phyloP scores from a whole-genome alignment of 1,140 invertebrate species.

The Leptinotarsa texana region DNA sequence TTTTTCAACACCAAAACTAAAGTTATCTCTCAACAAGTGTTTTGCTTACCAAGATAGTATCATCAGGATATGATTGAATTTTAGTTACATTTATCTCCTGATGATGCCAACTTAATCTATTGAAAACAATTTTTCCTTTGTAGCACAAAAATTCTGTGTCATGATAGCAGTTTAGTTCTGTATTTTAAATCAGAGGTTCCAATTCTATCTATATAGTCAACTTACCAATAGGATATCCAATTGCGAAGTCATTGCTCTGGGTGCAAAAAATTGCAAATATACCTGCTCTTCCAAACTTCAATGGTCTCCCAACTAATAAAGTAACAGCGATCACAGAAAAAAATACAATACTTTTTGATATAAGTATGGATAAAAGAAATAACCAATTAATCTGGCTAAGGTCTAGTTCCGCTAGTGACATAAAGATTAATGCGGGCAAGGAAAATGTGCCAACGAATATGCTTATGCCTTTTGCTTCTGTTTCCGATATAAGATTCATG shows the following conservation, averaged over 20 bases:
- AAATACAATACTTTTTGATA: constrained; percentile 88
- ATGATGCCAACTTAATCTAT: no score
- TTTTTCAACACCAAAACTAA: no score
- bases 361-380: constrained; percentile 82
- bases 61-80: no score
- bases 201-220: no score
- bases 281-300: constrained; percentile 82
- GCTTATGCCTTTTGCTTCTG: constrained; percentile 88
- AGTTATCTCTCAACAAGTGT: no score
- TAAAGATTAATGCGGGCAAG: constrained; percentile 88
- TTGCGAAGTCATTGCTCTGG: constrained; percentile 97
- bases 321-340: constrained; percentile 79
- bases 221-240: constrained; percentile 94
- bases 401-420: constrained; percentile 84
- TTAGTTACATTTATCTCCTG: no score
- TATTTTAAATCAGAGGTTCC: no score
- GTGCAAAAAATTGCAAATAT: constrained; percentile 94
- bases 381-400: constrained; percentile 86
- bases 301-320: constrained; percentile 75
- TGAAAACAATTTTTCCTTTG: no score
- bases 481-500: constrained; percentile 78
- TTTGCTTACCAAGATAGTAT: no score
- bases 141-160: no score
- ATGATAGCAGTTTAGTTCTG: no score
- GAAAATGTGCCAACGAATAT: constrained; percentile 94